Evolutionary conservation across 2,888 invertebrate genomes (phyloP), one percentile per base, ranked within the genome.

Genomic region (Cantharis lateralis): DNA sequence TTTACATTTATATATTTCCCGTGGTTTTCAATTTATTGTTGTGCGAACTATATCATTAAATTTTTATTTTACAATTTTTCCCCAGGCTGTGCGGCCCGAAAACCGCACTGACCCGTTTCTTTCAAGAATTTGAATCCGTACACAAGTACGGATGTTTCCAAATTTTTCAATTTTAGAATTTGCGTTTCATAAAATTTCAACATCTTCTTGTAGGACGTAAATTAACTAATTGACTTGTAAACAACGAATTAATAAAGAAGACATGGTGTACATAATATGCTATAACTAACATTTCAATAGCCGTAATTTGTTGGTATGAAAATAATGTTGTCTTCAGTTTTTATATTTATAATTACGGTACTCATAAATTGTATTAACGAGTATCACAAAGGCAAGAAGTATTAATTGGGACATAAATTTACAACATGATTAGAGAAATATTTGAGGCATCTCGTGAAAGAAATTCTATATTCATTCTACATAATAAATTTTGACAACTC

Each of bases 351-450:
- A 48, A 48, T 48, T 48, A 48, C 48, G n/a, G 48, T 48, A 48
- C 48, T 18, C 64, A 24, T 66, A 66, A 66, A 66, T 66, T 66
- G 18, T 15, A 66, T 66, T 71, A 71, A 71, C 75, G 66, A 70
- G 62, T 75, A 71, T 64, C 48, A 68, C 62, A 75, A 75, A 66
- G 71, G 66, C 68, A 71, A 62, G 66, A 71, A 66, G 68, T 71
- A 16, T 62, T 75, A 75, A 75, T 71, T 75, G 75, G 62, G 61
- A 71, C 20, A 75, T 75, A 75, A 75, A 75, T 75, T 71, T 75
- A 75, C 71, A 75, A 71, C 68, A 75, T 74, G 62, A 74, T 74
- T 74, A 74, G 28, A 70, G 70, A 74, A 64, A 20, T 66, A 66
- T 66, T 15, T 48, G 20, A 26, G 48, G 72, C 48, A 24, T 72